These are phyloP conservation scores for Hippocampus kuda DNA, from an alignment of 2,797 vertebrate species.

Conservation along the genomic window DNA sequence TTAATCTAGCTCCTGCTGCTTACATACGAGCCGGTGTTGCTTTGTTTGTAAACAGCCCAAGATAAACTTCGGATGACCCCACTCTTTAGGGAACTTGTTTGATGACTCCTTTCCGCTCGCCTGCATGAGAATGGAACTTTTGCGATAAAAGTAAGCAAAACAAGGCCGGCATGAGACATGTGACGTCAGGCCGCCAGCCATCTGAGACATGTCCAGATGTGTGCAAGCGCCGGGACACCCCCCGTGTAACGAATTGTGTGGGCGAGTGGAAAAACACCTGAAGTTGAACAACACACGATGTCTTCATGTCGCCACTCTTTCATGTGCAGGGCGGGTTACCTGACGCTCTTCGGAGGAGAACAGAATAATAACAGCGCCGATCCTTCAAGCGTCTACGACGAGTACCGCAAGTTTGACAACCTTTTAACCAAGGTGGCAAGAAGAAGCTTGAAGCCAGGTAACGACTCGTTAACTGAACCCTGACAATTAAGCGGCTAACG, in stretches of 20 bases:
- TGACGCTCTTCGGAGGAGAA: conserved; percentile 72
- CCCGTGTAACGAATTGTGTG: neutral
- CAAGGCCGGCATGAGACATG: neutral
- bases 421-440: conserved; percentile 74
- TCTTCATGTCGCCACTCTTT: neutral
- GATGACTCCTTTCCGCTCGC: conserved; percentile 12
- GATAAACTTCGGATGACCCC: conserved; percentile 6
- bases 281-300: neutral
- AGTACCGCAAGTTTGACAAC: conserved; percentile 69
- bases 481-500: neutral
- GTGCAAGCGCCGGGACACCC: neutral
- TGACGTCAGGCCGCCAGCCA: neutral
- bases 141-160: neutral
- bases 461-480: neutral
- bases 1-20: conserved; percentile 57
- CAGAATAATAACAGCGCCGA: conserved; percentile 51
- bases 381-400: conserved; percentile 58
- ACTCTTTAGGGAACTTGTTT: neutral
- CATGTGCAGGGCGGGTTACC: conserved; percentile 71
- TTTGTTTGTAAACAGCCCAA: conserved; percentile 51
- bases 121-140: neutral
- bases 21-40: conserved; percentile 26
- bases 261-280: conserved; percentile 17
- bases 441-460: conserved; percentile 67
- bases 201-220: conserved; percentile 1